Conservation (phyloP, 2,797 vertebrate species). For the Phalanger gymnotis region DNA sequence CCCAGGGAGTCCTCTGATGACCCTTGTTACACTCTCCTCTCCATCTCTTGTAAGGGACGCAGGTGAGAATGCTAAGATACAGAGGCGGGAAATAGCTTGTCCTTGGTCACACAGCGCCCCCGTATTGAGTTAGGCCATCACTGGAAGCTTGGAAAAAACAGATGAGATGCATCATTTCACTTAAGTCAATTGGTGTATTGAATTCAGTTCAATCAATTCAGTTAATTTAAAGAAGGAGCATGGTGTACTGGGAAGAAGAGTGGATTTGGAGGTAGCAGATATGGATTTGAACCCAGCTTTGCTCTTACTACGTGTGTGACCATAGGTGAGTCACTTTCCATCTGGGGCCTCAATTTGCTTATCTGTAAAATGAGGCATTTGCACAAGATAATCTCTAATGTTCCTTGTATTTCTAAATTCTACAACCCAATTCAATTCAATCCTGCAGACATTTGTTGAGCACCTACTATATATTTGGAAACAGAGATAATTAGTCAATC, state of each 20-base stretch:
- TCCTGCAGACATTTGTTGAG: not conserved
- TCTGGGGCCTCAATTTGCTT: not conserved
- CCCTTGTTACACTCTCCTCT: not conserved
- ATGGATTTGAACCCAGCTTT: not conserved
- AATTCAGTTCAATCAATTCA: not conserved
- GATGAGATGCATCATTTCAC: not conserved
- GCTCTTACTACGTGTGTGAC: not conserved
- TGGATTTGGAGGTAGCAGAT: not conserved
- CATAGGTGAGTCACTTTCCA: no score
- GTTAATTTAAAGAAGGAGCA: not conserved
- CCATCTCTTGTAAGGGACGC: not conserved
- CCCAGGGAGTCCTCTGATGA: not conserved
- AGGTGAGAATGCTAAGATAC: not conserved
- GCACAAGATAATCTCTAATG: not conserved
- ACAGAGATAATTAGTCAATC: not conserved
- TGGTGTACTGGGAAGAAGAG: not conserved
- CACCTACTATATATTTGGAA: not conserved
- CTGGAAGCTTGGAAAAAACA: not conserved
- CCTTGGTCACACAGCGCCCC: not conserved
- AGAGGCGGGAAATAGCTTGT: not conserved
- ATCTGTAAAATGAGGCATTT: not conserved
- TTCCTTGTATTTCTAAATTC: not conserved
- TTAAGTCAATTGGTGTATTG: not conserved
- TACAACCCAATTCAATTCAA: not conserved
- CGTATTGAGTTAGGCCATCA: not conserved